Evolutionary conservation across 2,113 vertebrate species (phyloP), one percentile per base, ranked within the genome.

Genomic region (Prionailurus viverrinus): DNA sequence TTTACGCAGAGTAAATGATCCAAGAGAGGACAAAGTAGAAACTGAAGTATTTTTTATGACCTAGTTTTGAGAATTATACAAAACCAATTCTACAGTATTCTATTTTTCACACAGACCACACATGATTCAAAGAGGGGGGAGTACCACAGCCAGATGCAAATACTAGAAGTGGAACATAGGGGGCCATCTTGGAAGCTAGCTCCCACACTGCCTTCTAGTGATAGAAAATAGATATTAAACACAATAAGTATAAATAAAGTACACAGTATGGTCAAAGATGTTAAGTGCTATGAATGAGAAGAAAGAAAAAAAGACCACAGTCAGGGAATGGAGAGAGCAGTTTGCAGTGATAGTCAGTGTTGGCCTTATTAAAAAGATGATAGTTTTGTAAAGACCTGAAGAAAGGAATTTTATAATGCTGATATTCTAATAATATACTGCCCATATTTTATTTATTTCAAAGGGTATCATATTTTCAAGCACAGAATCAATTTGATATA

Each of bases 391-490:
- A 91, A 55, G 61, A 76, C 7, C 19, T 93, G 21, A 93, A 95
- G 23, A 93, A 81, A 61, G 11, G n/a, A 53, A 51, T 79, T 39
- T 36, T 51, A 68, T 61, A 15, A 82, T 78, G 55, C 29, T 48
- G 11, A 39, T 87, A 71, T 36, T 93, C 33, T 83, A 63, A 45
- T 45, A 71, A 27, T 53, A n/a, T 41, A 68, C 11, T 61, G 12
- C 11, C 11, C 27, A 69, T 74, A 74, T 39, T 36, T 84, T 65
- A 89, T 61, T n/a, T 92, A 39, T 69, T 85, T 93, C 45, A 90
- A 81, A 66, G 41, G n/a, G 13, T 36, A 53, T 91, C 10, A n/a
- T 61, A 68, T 74, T 68, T 93, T 86, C n/a, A 96, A 87, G 82
- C 29, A 79, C 23, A 90, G 61, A 91, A 65, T 78, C 14, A 45